A percentile compares a stretch with the other conserved stretches of the same genome.
These are phyloP conservation scores for Oxyscelio sp. DNA, from an alignment of 2,888 invertebrate species.

Conservation along the genomic window DNA sequence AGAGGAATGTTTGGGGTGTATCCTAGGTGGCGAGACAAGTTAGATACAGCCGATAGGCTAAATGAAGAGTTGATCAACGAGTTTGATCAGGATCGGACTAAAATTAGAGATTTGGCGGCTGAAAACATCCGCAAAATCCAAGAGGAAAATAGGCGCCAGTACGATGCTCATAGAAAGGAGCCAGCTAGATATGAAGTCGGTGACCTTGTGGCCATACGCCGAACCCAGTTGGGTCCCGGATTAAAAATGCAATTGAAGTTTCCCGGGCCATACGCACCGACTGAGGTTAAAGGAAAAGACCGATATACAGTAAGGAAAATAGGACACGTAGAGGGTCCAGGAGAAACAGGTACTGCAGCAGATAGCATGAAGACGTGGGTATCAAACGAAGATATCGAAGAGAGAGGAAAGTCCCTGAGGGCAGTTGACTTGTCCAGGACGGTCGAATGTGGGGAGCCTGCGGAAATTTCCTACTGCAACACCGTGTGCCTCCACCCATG, in stretches of 20 bases:
- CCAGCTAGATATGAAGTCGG: not conserved
- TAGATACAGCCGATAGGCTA: not conserved
- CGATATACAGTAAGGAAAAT: not conserved
- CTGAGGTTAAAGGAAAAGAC: not conserved
- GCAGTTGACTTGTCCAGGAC: no score
- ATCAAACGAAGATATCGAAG: no score
- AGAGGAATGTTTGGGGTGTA: not conserved
- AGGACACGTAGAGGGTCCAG: not conserved
- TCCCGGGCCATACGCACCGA: not conserved
- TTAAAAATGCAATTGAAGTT: not conserved
- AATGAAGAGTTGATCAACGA: not conserved
- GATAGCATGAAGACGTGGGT: no score
- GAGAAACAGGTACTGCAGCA: no score
- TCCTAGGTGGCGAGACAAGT: not conserved
- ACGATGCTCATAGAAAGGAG: not conserved
- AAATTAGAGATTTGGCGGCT: not conserved
- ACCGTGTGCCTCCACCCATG: no score
- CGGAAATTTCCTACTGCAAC: no score
- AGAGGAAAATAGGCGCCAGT: not conserved
- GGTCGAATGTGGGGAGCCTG: no score
- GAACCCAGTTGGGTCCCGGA: not conserved
- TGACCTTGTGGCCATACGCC: not conserved
- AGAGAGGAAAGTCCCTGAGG: no score
- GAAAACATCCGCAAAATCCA: not conserved
- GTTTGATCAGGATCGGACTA: not conserved